Conservation (phyloP, 2,113 vertebrate genomes). For the Cololabis saira region DNA sequence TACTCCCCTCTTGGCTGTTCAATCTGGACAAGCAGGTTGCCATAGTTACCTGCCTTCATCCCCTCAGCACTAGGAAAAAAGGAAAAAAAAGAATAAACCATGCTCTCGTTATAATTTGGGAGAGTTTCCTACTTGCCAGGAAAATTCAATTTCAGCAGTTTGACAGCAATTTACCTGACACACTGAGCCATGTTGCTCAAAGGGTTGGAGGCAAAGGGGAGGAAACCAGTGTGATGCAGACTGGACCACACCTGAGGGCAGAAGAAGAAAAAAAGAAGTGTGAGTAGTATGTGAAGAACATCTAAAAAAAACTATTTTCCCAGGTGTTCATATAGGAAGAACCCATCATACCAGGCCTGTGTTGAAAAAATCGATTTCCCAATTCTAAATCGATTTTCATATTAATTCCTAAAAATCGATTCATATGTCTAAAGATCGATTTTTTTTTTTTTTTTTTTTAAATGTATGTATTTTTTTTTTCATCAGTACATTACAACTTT, state of each 20-base stretch:
- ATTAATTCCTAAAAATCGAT: too few species aligned
- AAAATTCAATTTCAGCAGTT: not conserved
- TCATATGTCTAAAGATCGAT: too few species aligned
- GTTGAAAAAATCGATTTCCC: too few species aligned
- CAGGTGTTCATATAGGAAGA: not conserved
- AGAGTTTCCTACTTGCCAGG: not conserved
- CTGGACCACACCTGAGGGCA: conserved; percentile 93
- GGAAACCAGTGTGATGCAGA: conserved; percentile 94
- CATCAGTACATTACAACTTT: too few species aligned
- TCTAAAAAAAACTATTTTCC: not conserved
- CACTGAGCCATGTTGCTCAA: conserved; percentile 89
- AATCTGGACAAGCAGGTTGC: conserved; percentile 91
- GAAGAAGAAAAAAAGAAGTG: not conserved
- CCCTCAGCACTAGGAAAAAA: conserved; percentile 88
- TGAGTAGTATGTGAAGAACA: not conserved
- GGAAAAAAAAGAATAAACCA: not conserved
- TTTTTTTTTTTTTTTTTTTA: too few species aligned
- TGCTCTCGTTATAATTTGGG: too few species aligned
- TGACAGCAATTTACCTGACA: conserved; percentile 83
- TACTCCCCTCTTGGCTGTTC: conserved; percentile 97
- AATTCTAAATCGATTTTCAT: too few species aligned
- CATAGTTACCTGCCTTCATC: conserved; percentile 97
- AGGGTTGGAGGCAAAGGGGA: conserved; percentile 91
- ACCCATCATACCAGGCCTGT: too few species aligned
- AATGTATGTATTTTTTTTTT: too few species aligned